A percentile compares a stretch with the other conserved stretches of the same genome.
Conservation (phyloP, 2,888 invertebrate genomes). For the Mythimna vitellina region DNA sequence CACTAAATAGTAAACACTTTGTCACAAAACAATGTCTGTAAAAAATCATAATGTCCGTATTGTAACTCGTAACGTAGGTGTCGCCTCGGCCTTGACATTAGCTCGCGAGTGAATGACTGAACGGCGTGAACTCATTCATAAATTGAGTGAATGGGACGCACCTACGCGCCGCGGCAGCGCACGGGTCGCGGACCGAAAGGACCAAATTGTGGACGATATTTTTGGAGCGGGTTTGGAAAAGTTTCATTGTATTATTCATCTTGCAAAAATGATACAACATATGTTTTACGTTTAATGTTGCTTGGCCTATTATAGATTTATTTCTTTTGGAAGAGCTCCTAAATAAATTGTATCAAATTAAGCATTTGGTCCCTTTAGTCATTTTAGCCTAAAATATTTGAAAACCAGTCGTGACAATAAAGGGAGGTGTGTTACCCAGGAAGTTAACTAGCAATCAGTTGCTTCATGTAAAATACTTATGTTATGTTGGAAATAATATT, state of each 20-base stretch:
- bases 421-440: no score
- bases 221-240: slow-evolving; percentile 1
- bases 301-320: no score
- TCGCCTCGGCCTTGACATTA: slow-evolving; percentile 66
- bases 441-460: no score
- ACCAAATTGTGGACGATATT: slow-evolving; percentile 36
- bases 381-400: no score
- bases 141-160: slow-evolving; percentile 70
- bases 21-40: not conserved
- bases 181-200: slow-evolving; percentile 30
- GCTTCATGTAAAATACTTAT: no score
- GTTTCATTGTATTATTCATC: slow-evolving; percentile 1
- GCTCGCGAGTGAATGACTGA: slow-evolving; percentile 58
- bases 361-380: no score
- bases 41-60: slow-evolving; percentile 20
- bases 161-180: slow-evolving; percentile 50
- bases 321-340: no score
- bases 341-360: no score
- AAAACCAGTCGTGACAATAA: no score
- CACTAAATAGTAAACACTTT: not conserved
- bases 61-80: slow-evolving; percentile 50
- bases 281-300: no score
- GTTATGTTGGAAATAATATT: no score
- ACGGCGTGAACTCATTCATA: slow-evolving; percentile 68
- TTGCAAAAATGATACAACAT: not conserved